phyloP scores from a whole-genome alignment of 2,888 invertebrate genomes.

The Dryobota labecula region DNA sequence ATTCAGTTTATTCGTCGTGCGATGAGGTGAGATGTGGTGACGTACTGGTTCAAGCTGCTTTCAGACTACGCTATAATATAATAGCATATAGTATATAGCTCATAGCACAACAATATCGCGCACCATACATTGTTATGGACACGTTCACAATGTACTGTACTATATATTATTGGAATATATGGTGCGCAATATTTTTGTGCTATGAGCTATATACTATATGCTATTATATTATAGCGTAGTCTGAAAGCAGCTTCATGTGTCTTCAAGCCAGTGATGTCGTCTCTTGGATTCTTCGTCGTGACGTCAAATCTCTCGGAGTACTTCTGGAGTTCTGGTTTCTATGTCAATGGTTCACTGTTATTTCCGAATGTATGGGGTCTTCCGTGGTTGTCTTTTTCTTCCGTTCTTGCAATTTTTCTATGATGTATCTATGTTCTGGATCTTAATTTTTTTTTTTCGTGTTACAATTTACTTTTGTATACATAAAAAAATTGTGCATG shows the following conservation, averaged over 20 bases:
- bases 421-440: no score
- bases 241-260: no score
- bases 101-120: no score
- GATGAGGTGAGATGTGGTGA: constrained; percentile 73
- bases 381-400: background rate
- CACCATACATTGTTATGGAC: no score
- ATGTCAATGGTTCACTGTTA: constrained; percentile 1
- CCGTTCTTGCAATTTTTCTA: constrained; percentile 22
- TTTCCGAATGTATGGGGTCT: constrained; percentile 4
- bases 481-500: background rate
- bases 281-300: constrained; percentile 24
- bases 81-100: no score
- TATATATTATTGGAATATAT: no score
- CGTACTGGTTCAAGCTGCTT: no score
- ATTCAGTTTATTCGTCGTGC: constrained; percentile 69
- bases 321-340: constrained; percentile 8
- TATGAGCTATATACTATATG: no score
- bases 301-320: background rate
- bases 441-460: background rate
- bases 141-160: no score
- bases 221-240: no score
- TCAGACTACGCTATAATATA: no score
- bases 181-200: no score
- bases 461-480: background rate
- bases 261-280: constrained; percentile 36